Percentiles rank a stretch among this genome's conserved stretches.
Conservation (phyloP, 2,113 vertebrate genomes). For the Microcebus ravelobensis region DNA sequence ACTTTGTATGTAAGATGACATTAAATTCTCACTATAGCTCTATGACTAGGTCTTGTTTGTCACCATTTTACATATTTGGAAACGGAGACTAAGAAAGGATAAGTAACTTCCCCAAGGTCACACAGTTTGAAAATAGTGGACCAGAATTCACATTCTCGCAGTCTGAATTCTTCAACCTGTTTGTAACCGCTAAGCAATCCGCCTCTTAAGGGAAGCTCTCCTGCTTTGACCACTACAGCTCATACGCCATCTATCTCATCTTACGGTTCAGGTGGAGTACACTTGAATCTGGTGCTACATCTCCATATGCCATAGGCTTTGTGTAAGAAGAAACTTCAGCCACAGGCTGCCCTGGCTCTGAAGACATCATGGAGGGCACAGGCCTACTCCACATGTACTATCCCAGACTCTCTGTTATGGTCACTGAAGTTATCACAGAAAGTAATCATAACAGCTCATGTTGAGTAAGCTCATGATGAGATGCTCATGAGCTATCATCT, state of each 20-base stretch:
- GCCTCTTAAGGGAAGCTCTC: neutral
- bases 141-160: neutral
- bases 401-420: neutral
- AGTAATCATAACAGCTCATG: neutral
- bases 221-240: neutral
- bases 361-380: neutral
- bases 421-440: neutral
- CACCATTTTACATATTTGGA: neutral
- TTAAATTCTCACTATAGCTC: neutral
- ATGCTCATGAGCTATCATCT: neutral
- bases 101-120: neutral
- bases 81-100: constrained; percentile 5
- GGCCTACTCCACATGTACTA: neutral
- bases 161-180: neutral
- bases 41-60: neutral
- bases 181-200: neutral
- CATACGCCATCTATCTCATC: fast-evolving
- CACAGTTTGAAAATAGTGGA: neutral
- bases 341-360: neutral
- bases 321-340: neutral
- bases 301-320: neutral
- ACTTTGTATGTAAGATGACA: neutral
- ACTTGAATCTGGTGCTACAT: neutral
- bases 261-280: neutral
- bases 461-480: no score